Evolutionary conservation across 1,140 invertebrate species (phyloP), one percentile per base, ranked within the genome.

Genomic region (Leptinotarsa undecemlineata): DNA sequence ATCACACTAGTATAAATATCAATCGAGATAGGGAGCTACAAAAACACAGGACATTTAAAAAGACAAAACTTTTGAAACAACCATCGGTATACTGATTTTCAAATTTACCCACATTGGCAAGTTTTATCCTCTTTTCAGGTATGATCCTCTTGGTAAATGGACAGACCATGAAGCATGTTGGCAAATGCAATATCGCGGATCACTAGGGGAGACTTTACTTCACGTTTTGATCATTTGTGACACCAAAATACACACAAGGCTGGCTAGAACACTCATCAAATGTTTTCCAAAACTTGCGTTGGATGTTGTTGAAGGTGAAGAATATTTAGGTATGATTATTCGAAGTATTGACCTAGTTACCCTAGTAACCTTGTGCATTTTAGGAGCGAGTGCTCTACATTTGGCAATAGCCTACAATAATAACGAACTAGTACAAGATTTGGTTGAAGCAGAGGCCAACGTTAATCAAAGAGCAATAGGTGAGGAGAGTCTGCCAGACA

Each of bases 151-250:
- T 4, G 91, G 91, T 1, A 93, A 93, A 78, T 96, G 95, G 95
- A 88, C 88, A 71, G 95, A 97, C 83, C 95, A 97, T 84, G 92
- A 95, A 75, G 95, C 95, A 0, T 98, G 96, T 83, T 99, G 98
- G 98, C 95, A 98, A 85, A 95, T 99, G 92, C 94, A 97, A 79
- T 96, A 97, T 83, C 88, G 97, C 48, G 97, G 97, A 0, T 95
- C 96, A 0, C 87, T 99, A 0, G 98, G 98, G 1, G 98, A 99
- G 87, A 97, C 94, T 4, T 85, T 98, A 4, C 88, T 99, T 4
- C 98, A 99, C 82, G 92, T 99, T 0, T 89, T 98, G 11, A 96
- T 98, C 75, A 97, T 98, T 72, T 96, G 96, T 82, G 96, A 98
- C 85, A 97, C 95, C 0, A 93, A 94, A 83, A 88, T 92, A 14